Evolutionary conservation across 2,113 vertebrate genomes (phyloP), one percentile per base, ranked within the genome.

Genomic region (Sitta europaea): DNA sequence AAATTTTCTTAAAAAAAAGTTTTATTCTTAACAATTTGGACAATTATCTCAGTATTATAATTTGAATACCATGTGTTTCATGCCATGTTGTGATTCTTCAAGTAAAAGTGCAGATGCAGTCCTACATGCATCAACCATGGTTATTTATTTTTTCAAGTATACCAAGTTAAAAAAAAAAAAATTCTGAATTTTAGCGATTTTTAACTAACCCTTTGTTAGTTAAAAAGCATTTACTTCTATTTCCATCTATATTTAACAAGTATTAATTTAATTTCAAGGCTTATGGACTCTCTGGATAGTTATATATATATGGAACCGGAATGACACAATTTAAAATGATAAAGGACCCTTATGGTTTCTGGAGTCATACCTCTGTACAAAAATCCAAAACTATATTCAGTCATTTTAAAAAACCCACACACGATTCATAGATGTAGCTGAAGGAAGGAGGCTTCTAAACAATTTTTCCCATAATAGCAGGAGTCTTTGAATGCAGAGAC

Each of bases 381-480:
- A 94, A 84, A 47, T 33, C 5, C 15, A 4, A 48, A 88, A 38
- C 12, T 53, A n/a, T 29, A 31, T 65, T 22, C 7, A 38, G 11
- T 38, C 25, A 62, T 11, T 27, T 6, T 55, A 54, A 74, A 73
- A 65, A 23, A 0, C 3, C 7, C 5, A 1, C 20, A 6, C 1
- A 33, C 11, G 50, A 61, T 35, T 22, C 5, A 1, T 11, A 63
- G 7, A 71, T 29, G 12, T 5, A 33, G 10, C 8, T 48, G 27
- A 94, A 86, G 25, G 7, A 74, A 42, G 11, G 6, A 72, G 31
- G 21, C 15, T 94, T 80, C 24, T 86, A 59, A 70, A 88, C 43
- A 76, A 66, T 17, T 50, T 5, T 45, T 57, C 4, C 19, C 45
- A 23, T 15, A 84, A 54, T 4, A 62, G 8, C 17, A 89, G 9